phyloP scores from a whole-genome alignment of 1,140 invertebrate genomes.

The Drosophila ohnishii region DNA sequence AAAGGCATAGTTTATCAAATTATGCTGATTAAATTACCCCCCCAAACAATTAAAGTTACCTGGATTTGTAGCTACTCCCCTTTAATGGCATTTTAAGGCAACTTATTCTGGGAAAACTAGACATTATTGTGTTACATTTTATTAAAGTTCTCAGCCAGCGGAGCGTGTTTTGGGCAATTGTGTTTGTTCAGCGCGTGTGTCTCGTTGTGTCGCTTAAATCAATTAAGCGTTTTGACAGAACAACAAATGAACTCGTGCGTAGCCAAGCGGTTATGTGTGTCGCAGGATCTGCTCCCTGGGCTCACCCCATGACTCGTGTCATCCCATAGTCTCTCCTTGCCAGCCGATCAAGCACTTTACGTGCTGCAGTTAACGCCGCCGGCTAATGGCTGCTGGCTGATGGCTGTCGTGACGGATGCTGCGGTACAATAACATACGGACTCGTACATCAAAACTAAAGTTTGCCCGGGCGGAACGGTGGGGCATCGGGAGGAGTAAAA shows the following conservation, averaged over 20 bases:
- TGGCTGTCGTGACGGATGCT: constrained; percentile 38
- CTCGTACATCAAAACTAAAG: constrained; percentile 48
- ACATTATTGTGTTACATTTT: not conserved
- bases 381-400: constrained; percentile 3
- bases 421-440: constrained; percentile 17
- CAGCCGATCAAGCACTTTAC: constrained; percentile 67
- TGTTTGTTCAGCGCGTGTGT: constrained; percentile 10
- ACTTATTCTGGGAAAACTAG: not conserved
- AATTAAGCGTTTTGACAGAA: constrained; percentile 61
- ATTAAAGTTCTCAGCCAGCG: constrained; percentile 5
- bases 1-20: not conserved
- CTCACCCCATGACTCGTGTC: not conserved
- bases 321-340: constrained; percentile 43
- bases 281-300: not conserved
- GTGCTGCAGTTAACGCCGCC: constrained; percentile 62
- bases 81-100: not conserved
- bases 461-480: constrained; percentile 18
- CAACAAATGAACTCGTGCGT: constrained; percentile 65
- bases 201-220: constrained; percentile 53
- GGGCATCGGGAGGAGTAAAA: constrained; percentile 32
- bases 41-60: not conserved
- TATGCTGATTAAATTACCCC: too few relatives aligned
- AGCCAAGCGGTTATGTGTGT: constrained; percentile 27
- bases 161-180: not conserved
- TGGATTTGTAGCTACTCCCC: not conserved